A percentile compares a stretch with the other conserved stretches of the same genome.
phyloP scores from a whole-genome alignment of 2,888 invertebrate species.

The Athalia cordata region DNA sequence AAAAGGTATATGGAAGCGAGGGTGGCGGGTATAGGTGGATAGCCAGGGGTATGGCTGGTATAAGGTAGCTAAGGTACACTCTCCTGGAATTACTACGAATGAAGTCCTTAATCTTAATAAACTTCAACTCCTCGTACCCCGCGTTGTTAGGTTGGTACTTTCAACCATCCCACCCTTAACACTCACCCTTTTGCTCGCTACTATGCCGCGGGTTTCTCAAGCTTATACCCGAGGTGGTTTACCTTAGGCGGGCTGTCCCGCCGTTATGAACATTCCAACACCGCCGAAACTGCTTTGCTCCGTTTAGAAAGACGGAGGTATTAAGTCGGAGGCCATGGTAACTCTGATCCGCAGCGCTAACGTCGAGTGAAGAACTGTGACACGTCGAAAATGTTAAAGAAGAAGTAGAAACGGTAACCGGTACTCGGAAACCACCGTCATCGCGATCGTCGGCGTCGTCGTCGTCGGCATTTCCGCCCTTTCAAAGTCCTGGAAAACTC shows the following conservation, averaged over 20 bases:
- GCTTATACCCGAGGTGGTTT: conserved; percentile 28
- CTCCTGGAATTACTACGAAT: conserved; percentile 66
- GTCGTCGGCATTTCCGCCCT: not conserved
- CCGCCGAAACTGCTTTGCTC: conserved; percentile 18
- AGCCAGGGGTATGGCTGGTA: not conserved
- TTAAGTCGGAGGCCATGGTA: too few relatives aligned
- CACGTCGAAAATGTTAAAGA: not conserved
- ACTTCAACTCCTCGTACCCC: conserved; percentile 61
- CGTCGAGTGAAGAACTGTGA: not conserved
- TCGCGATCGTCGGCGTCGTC: not conserved
- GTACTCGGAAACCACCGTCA: not conserved
- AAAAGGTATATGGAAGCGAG: conserved; percentile 19
- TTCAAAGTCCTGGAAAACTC: conserved; percentile 20
- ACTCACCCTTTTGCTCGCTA: conserved; percentile 11
- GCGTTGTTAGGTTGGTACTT: not conserved
- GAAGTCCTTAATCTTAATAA: conserved; percentile 72
- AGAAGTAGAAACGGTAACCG: not conserved
- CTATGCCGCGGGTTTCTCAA: not conserved
- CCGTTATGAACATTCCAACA: conserved; percentile 47
- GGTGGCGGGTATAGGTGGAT: not conserved
- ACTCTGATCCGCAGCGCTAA: too few relatives aligned
- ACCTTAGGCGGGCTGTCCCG: conserved; percentile 23
- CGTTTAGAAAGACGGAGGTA: not conserved
- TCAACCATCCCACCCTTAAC: not conserved
- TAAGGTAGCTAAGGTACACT: conserved; percentile 15